Base-by-base conservation (phyloP, 2,888 invertebrate species). In the Nephrocerus scutellatus region DNA sequence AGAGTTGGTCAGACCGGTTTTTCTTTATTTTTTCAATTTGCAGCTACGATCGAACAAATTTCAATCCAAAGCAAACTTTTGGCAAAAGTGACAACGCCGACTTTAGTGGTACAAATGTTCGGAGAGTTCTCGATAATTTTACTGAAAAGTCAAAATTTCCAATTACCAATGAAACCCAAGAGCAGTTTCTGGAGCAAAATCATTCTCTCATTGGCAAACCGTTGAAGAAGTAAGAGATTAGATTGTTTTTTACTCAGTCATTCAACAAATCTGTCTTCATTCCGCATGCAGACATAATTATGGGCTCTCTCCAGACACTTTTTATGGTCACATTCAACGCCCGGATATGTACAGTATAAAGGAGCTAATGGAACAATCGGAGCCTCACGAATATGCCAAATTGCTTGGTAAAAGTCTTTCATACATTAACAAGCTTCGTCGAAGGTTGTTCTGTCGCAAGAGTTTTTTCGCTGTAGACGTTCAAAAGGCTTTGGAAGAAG, bases 1-100 rank as follows among this genome's bases (percentile, higher is more conserved):
- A 25, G 9, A 4, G 13, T 30, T 2, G 10, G 3, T 26, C 18
- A 12, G 2, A 5, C 13, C 29, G 14, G 6, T 24, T 5, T 7
- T 30, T 20, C 12, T 7, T 5, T 7, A 6, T n/a, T 35, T 35
- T 9, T 25, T 9, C 6, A 23, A 3, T 10, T 31, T 23, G 4
- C 26, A 63, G 64, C 18, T 62, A 64, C 32, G 25, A 36, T n/a
- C 5, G 16, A 45, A 2, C 41, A 52, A n/a, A n/a, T 3, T 66
- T 58, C 10, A 30, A 54, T 26, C 47, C 41, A 0, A 18, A 39
- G 1, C 21, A 31, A 1, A 36, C 43, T 2, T 61, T 48, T 29
- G 63, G 66, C 2, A n/a, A 31, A 2, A 5, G 4, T 3, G 32
- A 32, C 3, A 30, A 43, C 4, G 45, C 30, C 0, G 61, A 57